Evolutionary conservation across 2,888 invertebrate species (phyloP).

Genomic region (Drosophila subquinaria): DNA sequence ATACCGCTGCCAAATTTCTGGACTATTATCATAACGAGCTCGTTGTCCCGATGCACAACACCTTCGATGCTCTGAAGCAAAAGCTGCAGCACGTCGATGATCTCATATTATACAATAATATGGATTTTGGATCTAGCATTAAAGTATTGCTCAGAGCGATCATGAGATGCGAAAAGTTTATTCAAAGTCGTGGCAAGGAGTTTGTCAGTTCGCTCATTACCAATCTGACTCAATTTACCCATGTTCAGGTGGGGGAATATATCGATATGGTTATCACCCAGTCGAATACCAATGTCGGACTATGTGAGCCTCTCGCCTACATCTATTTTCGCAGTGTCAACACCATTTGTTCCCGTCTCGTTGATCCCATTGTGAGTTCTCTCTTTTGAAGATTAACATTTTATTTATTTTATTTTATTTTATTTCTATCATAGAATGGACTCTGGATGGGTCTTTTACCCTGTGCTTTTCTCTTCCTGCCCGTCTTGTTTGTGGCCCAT

Average conservation of each 20-base stretch:
- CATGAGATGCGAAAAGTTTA: slow-evolving; percentile 24
- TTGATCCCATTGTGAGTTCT: slow-evolving; percentile 56
- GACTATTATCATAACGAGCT: not conserved
- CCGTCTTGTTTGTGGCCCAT: slow-evolving; percentile 91
- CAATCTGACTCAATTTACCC: slow-evolving; percentile 31
- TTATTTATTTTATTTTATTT: not conserved
- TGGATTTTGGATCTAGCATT: slow-evolving; percentile 30
- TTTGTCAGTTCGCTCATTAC: slow-evolving; percentile 22
- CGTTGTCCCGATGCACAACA: not conserved
- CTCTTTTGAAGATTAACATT: not conserved
- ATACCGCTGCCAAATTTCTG: not conserved
- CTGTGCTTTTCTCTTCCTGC: slow-evolving; percentile 92
- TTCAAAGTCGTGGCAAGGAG: slow-evolving; percentile 22
- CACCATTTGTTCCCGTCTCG: slow-evolving; percentile 34
- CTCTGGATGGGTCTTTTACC: slow-evolving; percentile 95
- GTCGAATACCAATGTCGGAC: slow-evolving; percentile 29
- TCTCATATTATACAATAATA: slow-evolving; percentile 34
- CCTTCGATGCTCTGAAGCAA: not conserved
- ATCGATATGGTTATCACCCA: slow-evolving; percentile 24
- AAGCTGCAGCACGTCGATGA: slow-evolving; percentile 29
- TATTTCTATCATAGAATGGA: slow-evolving; percentile 89
- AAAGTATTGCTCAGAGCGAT: not conserved
- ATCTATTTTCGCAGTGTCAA: slow-evolving; percentile 37
- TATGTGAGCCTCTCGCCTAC: slow-evolving; percentile 40
- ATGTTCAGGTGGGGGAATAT: slow-evolving; percentile 4